phyloP scores from a whole-genome alignment of 2,113 vertebrate species.

The Eurystomus gularis region DNA sequence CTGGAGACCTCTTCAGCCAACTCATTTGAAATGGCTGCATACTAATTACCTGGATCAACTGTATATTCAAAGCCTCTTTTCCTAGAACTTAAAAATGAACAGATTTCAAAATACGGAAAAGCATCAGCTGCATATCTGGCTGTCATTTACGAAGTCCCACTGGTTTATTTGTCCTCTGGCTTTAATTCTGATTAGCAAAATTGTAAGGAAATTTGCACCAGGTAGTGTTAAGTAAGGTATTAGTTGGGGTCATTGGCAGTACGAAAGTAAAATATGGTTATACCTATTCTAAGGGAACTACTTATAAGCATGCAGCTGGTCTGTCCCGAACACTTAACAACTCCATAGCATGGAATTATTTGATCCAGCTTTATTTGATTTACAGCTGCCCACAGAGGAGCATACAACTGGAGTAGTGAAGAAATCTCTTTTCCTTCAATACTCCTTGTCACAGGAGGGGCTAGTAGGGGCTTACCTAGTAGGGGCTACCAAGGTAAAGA shows the following conservation, averaged over 20 bases:
- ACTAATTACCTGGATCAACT: not conserved
- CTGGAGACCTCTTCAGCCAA: not conserved
- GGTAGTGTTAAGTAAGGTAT: not conserved
- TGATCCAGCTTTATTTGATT: not conserved
- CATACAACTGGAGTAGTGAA: not conserved
- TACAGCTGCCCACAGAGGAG: not conserved
- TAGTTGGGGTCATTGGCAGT: not conserved
- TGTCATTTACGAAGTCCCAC: not conserved
- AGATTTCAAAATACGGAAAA: not conserved
- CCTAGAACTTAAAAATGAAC: not conserved
- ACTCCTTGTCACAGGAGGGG: not conserved
- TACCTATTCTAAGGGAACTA: not conserved
- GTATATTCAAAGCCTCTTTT: not conserved
- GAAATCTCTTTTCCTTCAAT: not conserved
- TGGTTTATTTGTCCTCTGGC: not conserved
- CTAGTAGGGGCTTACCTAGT: no score
- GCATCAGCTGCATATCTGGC: not conserved
- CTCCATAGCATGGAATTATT: not conserved
- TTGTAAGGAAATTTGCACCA: not conserved
- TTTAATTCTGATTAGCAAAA: not conserved
- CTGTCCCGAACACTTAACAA: not conserved
- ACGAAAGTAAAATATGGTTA: not conserved
- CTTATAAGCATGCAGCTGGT: not conserved
- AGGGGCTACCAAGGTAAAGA: not conserved
- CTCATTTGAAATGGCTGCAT: not conserved